Evolutionary conservation across 1,140 invertebrate genomes (phyloP).

Genomic region (Papilio aristodemus): DNA sequence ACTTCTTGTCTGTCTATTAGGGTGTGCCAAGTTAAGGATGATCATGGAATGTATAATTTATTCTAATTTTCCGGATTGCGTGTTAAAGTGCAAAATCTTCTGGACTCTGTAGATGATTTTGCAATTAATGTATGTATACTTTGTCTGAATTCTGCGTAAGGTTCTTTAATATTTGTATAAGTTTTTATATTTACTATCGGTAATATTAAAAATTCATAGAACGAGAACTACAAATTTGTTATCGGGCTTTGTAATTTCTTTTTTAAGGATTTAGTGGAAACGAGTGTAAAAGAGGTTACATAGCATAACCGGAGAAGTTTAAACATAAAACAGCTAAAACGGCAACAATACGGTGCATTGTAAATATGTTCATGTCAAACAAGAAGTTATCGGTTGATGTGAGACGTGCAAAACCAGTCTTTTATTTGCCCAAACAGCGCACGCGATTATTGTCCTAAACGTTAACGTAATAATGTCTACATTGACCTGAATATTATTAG

Average conservation of each 20-base stretch:
- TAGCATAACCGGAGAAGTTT: background rate
- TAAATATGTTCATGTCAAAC: constrained; percentile 32
- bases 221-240: no score
- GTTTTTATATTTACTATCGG: no score
- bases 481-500: constrained; percentile 16
- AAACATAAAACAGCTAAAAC: background rate
- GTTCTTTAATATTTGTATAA: no score
- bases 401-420: constrained; percentile 32
- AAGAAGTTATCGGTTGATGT: constrained; percentile 33
- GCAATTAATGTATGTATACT: no score
- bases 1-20: constrained; percentile 14
- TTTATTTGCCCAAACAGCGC: constrained; percentile 23
- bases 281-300: background rate
- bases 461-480: background rate
- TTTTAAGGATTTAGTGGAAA: no score
- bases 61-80: background rate
- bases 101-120: no score
- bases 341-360: constrained; percentile 20
- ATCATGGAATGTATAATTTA: background rate
- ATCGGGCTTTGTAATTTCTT: no score
- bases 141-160: no score
- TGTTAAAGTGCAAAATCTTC: background rate
- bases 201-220: no score
- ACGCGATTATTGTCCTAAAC: constrained; percentile 22
- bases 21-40: background rate